A percentile compares a stretch with the other conserved stretches of the same genome.
Conservation (phyloP, 2,797 vertebrate species). For the Diglossa cyanea region DNA sequence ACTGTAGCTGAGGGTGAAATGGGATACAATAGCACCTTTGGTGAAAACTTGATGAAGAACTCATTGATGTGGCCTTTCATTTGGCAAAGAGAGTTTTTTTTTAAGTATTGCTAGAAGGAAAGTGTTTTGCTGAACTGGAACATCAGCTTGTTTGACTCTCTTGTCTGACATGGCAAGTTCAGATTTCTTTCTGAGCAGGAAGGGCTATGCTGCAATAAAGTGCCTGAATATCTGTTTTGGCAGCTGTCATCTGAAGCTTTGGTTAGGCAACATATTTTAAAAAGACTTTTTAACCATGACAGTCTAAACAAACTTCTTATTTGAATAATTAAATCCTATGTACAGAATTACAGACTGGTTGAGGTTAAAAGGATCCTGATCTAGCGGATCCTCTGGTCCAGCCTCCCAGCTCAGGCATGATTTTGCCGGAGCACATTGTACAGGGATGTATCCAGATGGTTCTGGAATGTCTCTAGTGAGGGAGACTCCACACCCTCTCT, state of each 20-base stretch:
- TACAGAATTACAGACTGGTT: background rate
- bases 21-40: background rate
- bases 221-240: background rate
- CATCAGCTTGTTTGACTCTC: background rate
- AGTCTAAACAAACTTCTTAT: background rate
- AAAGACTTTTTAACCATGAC: background rate
- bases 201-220: background rate
- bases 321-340: background rate
- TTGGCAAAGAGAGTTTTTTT: background rate
- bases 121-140: background rate
- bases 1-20: background rate
- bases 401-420: background rate
- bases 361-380: background rate
- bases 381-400: background rate
- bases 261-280: background rate
- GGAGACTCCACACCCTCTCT: background rate
- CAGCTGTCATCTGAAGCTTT: background rate
- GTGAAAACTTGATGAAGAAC: background rate
- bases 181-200: background rate
- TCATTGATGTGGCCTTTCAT: background rate
- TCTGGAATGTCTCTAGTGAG: background rate
- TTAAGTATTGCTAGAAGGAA: background rate
- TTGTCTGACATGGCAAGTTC: background rate
- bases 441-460: background rate
- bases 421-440: background rate